Evolutionary conservation across 2,888 invertebrate species (phyloP).

Genomic region (Nomada goodeniana): DNA sequence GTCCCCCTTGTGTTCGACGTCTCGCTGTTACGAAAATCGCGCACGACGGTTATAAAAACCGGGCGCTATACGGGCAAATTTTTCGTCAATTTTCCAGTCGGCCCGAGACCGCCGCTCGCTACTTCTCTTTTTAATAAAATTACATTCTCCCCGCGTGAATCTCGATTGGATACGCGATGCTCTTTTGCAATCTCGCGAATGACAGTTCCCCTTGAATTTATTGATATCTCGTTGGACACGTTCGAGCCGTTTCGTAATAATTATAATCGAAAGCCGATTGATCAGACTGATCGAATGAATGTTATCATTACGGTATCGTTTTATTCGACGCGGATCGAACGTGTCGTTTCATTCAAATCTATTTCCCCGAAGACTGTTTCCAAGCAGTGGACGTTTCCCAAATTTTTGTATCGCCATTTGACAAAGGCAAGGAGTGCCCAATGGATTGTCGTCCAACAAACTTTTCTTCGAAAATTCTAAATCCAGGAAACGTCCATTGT

Average conservation of each 20-base stretch:
- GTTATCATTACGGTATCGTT: too few relatives aligned
- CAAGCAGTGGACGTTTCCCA: conserved; percentile 8
- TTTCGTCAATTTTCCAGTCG: background rate
- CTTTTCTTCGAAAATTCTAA: background rate
- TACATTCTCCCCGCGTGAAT: too few relatives aligned
- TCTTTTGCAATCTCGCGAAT: conserved; percentile 12
- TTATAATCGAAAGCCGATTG: too few relatives aligned
- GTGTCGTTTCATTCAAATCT: background rate
- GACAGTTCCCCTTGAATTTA: background rate
- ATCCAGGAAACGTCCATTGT: conserved; percentile 13
- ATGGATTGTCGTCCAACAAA: background rate
- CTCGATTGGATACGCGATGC: background rate
- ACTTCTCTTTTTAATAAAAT: too few relatives aligned
- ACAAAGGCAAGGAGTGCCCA: background rate
- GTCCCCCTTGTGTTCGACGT: background rate
- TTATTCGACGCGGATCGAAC: conserved; percentile 1
- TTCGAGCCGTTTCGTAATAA: background rate
- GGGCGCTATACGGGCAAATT: background rate
- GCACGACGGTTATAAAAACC: conserved; percentile 1
- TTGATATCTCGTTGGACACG: conserved; percentile 9
- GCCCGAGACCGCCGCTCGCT: too few relatives aligned
- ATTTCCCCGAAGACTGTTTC: background rate
- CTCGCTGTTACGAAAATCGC: conserved; percentile 11
- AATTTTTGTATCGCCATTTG: background rate
- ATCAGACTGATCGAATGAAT: too few relatives aligned